Base-by-base conservation (phyloP, 37 sponge, comb jelly and placozoan species). In the Ianthella basta region DNA sequence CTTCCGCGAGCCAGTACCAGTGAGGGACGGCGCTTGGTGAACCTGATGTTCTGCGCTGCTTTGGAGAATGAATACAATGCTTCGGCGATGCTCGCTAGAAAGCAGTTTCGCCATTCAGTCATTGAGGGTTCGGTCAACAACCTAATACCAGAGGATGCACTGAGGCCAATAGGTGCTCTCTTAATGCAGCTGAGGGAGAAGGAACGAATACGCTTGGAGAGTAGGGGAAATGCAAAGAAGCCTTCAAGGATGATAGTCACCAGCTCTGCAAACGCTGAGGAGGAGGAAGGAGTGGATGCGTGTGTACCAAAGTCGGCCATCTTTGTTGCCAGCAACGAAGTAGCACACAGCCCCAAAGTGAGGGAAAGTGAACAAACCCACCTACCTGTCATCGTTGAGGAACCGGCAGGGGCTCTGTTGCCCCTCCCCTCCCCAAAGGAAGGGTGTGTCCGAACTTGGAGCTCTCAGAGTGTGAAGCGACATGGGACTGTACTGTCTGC, bases 41-140 rank as follows among this genome's bases (percentile, higher is more conserved):
- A 40, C 21, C 78, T 75, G 25, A 75, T 75, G 78, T 75, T 39
- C 25, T 24, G 3, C 40, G 78, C 78, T 40, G 78, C 78, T 41
- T 15, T 75, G 20, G 54, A 75, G 78, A 75, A 75, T 41, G 78
- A 75, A 75, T 15, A 75, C 78, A 75, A 75, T 40, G 78, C 78
- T 12, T 53, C 54, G 4, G n/a, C 3, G 21, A 75, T 75, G 78
- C 44, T 75, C 13, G 38, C 21, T 23, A 40, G 38, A 24, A 75
- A 75, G 78, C 33, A 75, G n/a, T 75, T 75, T 36, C 78, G 54
- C 12, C 78, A 75, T 12, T 53, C 78, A 2, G 40, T 75, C 1
- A 15, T 41, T 4, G 78, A 75, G 1, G 78, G 78, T 16, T 75
- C 78, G 0, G 15, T 75, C 44, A 75, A 12, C 37, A 19, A 75